phyloP scores from a whole-genome alignment of 1,140 invertebrate species.

The Bombus balteatus region DNA sequence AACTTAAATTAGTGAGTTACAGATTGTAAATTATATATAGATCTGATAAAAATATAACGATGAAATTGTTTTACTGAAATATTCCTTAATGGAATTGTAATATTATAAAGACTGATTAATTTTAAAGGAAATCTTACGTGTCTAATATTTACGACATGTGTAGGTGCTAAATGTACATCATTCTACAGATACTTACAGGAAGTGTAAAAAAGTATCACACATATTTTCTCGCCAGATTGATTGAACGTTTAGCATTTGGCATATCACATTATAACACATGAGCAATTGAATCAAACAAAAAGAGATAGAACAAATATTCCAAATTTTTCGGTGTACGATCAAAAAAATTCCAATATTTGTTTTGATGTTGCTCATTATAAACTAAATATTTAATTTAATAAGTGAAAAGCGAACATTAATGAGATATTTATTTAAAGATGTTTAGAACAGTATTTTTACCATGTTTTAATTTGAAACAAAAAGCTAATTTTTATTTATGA shows the following conservation, averaged over 20 bases:
- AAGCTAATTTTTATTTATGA: no score
- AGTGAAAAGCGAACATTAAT: neutral
- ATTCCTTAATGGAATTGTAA: neutral
- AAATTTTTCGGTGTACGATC: neutral
- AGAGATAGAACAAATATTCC: neutral
- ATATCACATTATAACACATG: constrained; percentile 2
- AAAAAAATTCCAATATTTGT: no score
- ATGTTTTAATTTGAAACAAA: neutral
- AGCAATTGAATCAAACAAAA: constrained; percentile 20
- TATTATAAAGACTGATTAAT: constrained; percentile 13
- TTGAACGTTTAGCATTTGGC: neutral
- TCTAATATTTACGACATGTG: neutral
- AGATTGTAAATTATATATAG: no score
- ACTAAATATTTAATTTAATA: neutral
- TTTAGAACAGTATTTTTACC: neutral
- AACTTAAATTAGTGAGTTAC: no score
- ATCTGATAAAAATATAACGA: no score
- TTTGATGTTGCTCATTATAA: neutral
- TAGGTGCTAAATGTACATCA: neutral
- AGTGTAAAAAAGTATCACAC: neutral
- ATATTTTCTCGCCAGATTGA: neutral
- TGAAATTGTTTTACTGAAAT: neutral
- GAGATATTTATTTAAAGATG: neutral
- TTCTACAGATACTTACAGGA: neutral
- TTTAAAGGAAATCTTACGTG: neutral